phyloP scores from a whole-genome alignment of 2,797 vertebrate species.

The Menidia menidia region DNA sequence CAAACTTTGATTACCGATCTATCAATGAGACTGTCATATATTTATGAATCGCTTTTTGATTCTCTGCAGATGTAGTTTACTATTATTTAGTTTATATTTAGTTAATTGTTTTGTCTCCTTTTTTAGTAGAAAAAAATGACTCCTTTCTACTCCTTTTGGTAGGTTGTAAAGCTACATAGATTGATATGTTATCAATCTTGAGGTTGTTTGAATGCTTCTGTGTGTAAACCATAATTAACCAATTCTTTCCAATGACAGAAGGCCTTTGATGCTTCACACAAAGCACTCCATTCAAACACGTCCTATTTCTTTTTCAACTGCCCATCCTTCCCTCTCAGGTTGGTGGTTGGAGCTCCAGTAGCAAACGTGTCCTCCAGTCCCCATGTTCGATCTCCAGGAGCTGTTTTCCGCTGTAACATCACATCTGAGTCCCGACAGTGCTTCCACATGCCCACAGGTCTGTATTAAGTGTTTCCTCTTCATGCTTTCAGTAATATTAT shows the following conservation, averaged over 20 bases:
- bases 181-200: not conserved
- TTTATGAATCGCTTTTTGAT: not conserved
- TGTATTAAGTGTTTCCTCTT: constrained; percentile 15
- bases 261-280: constrained; percentile 64
- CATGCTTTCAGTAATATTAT: not conserved
- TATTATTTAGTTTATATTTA: not conserved
- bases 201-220: constrained; percentile 13
- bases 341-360: constrained; percentile 90
- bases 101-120: too few relatives aligned
- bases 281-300: constrained; percentile 54
- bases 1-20: not conserved
- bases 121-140: constrained; percentile 4
- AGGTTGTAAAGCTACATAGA: not conserved
- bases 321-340: constrained; percentile 77
- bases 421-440: constrained; percentile 71
- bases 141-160: not conserved
- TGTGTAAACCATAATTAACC: constrained; percentile 58
- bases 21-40: not conserved
- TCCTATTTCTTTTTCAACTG: constrained; percentile 28
- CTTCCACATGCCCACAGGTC: constrained; percentile 86
- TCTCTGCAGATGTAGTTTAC: not conserved
- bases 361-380: constrained; percentile 77
- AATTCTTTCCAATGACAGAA: constrained; percentile 43
- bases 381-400: constrained; percentile 84
- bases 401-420: constrained; percentile 88